Percentiles rank a stretch among this genome's conserved stretches.
These are phyloP conservation scores for Meghimatium bilineatum DNA, from an alignment of 2,888 invertebrate genomes.

Conservation along the genomic window DNA sequence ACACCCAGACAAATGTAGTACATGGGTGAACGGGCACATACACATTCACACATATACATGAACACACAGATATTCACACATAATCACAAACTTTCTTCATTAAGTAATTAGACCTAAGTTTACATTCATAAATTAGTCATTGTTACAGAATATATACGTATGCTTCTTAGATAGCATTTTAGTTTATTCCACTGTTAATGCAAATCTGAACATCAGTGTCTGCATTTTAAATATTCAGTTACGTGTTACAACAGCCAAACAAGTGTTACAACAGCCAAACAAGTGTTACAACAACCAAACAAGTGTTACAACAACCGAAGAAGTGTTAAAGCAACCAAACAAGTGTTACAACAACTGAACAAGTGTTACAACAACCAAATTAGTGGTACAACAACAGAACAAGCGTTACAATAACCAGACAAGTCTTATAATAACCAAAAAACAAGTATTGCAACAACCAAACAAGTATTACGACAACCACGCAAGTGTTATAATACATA, in stretches of 20 bases:
- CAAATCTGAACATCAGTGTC: too few relatives aligned
- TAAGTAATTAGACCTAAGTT: too few relatives aligned
- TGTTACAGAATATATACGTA: too few relatives aligned
- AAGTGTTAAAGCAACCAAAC: background rate
- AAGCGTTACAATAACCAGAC: background rate
- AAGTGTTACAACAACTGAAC: background rate
- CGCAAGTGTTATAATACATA: background rate
- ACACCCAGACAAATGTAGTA: background rate
- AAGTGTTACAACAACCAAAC: background rate
- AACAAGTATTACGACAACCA: background rate
- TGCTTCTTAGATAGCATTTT: too few relatives aligned
- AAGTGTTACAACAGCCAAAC: background rate
- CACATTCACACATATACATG: constrained; percentile 6
- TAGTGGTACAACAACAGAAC: background rate
- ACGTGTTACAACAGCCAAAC: background rate
- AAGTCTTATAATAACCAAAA: background rate
- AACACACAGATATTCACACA: background rate
- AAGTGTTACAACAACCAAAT: background rate
- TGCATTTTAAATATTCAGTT: too few relatives aligned
- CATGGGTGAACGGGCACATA: background rate
- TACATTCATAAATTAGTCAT: too few relatives aligned
- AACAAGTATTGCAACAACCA: background rate
- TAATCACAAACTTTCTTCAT: background rate
- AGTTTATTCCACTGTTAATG: too few relatives aligned
- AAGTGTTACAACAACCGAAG: background rate